phyloP scores from a whole-genome alignment of 2,797 vertebrate species.

The Hypotaenidia philippensis region DNA sequence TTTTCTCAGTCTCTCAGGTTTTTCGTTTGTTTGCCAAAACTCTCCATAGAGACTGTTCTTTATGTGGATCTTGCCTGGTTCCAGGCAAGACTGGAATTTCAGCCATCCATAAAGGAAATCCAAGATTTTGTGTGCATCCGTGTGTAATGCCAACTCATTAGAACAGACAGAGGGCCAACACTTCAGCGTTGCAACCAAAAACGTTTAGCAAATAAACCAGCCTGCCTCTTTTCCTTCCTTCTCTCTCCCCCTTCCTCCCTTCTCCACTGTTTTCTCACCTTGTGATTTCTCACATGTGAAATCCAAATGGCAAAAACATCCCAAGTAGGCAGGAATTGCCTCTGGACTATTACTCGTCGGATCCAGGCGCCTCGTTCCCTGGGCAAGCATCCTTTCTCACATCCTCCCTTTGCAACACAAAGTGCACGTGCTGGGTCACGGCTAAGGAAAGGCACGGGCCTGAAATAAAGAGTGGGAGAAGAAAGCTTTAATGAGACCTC shows the following conservation, averaged over 20 bases:
- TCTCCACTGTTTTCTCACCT: background rate
- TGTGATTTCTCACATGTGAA: background rate
- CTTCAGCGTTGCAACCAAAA: background rate
- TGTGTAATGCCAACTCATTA: background rate
- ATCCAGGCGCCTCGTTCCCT: background rate
- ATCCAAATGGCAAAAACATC: background rate
- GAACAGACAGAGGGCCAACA: background rate
- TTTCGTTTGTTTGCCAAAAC: conserved; percentile 31
- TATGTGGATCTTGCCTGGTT: background rate
- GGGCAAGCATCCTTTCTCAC: background rate
- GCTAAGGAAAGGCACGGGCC: background rate
- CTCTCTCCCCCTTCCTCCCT: background rate
- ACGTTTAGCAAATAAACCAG: background rate
- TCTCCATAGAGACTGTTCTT: conserved; percentile 1
- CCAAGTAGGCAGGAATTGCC: background rate
- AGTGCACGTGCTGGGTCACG: background rate
- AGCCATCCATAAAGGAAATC: conserved; percentile 10
- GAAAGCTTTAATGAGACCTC: background rate
- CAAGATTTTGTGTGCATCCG: background rate
- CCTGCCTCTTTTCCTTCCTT: background rate
- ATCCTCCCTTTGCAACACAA: background rate
- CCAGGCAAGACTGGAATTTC: conserved; percentile 40
- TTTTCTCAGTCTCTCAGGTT: conserved; percentile 1
- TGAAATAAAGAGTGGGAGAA: background rate
- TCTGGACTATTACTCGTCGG: background rate